Conservation (phyloP, 2,797 vertebrate genomes). For the Hylomyscus alleni region DNA sequence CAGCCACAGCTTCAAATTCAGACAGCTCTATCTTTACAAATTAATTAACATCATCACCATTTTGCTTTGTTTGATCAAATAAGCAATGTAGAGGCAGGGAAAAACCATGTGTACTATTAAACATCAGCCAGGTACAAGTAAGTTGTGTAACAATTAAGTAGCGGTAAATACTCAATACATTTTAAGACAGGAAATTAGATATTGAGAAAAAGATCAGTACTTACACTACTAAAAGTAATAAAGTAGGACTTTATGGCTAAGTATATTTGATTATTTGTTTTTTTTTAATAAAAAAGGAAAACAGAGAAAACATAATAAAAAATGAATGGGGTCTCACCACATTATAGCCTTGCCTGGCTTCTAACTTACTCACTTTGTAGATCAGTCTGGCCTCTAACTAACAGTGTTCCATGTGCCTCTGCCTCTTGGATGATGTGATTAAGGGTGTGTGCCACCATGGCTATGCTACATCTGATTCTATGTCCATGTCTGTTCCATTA, state of each 20-base stretch:
- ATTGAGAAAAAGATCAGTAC: background rate
- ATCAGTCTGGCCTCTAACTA: background rate
- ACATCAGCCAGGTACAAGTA: background rate
- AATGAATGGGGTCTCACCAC: background rate
- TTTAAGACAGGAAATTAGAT: background rate
- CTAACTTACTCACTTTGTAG: background rate
- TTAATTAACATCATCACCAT: background rate
- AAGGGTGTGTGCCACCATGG: background rate
- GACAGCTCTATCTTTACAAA: background rate
- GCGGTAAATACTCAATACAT: background rate
- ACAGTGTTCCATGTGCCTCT: background rate
- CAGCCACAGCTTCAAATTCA: background rate
- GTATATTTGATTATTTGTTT: background rate
- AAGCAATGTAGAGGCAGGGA: background rate
- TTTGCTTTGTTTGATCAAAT: constrained; percentile 4
- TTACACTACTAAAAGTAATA: background rate
- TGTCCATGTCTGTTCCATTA: background rate
- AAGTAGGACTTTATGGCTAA: background rate
- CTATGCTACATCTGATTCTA: background rate
- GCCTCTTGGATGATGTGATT: too few species aligned
- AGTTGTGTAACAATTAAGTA: background rate
- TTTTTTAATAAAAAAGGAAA: background rate
- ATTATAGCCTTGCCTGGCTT: background rate
- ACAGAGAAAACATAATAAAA: background rate
- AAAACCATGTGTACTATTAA: background rate